Percentiles rank a stretch among this genome's conserved stretches.
Evolutionary conservation across 2,888 invertebrate genomes (phyloP).

Genomic region (Callyntrura sp.): DNA sequence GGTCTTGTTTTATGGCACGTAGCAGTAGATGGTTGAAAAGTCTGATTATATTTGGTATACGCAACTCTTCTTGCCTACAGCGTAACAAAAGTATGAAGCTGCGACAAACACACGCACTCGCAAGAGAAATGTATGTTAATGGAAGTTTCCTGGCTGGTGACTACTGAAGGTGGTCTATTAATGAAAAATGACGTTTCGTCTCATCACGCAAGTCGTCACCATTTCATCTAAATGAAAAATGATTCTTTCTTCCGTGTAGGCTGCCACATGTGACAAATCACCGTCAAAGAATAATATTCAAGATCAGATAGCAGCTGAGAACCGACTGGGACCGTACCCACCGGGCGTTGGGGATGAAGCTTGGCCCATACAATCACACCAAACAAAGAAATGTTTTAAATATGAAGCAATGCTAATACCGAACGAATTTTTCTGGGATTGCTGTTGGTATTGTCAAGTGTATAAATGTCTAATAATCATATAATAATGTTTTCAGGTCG

Average conservation of each 20-base stretch:
- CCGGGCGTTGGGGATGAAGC: conserved; percentile 89
- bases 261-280: conserved; percentile 81
- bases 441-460: no score
- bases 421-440: no score
- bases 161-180: conserved; percentile 46
- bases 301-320: conserved; percentile 83
- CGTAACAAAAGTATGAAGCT: conserved; percentile 42
- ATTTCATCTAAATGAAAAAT: conserved; percentile 42
- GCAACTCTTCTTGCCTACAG: conserved; percentile 45
- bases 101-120: conserved; percentile 23
- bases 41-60: neutral
- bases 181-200: conserved; percentile 42
- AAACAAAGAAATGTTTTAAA: conserved; percentile 84
- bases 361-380: conserved; percentile 93
- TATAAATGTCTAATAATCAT: neutral
- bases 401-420: no score
- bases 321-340: conserved; percentile 81
- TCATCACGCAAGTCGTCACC: conserved; percentile 7
- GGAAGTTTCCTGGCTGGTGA: conserved; percentile 58
- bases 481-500: conserved; percentile 87
- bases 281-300: conserved; percentile 80
- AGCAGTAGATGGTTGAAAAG: neutral
- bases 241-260: conserved; percentile 67
- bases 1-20: conserved; percentile 49
- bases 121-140: conserved; percentile 66